Evolutionary conservation across 1,140 invertebrate genomes (phyloP).

Genomic region (Trichomalopsis sarcophagae): DNA sequence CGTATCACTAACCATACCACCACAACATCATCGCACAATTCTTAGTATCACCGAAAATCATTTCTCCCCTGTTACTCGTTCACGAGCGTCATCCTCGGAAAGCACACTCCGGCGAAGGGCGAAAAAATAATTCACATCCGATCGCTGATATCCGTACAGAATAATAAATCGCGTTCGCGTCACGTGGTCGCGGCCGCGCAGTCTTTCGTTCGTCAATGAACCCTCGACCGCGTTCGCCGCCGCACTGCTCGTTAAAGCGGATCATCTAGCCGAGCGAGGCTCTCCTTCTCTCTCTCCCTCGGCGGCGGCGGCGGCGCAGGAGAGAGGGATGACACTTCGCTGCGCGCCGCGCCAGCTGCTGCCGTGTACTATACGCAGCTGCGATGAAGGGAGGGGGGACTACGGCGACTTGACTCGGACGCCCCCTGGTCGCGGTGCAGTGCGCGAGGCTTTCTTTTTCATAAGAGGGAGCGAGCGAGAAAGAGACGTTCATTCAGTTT

Average conservation of each 20-base stretch:
- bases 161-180: neutral
- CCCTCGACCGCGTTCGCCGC: neutral
- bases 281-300: neutral
- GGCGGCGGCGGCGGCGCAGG: neutral
- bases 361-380: conserved; percentile 1
- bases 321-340: neutral
- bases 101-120: neutral
- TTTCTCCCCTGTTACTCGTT: neutral
- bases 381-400: neutral
- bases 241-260: conserved; percentile 28
- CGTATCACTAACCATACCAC: neutral
- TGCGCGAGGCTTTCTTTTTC: neutral
- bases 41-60: neutral
- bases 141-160: neutral
- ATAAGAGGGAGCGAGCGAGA: neutral
- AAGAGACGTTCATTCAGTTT: neutral
- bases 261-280: neutral
- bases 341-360: conserved; percentile 29
- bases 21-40: neutral
- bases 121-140: neutral
- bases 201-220: conserved; percentile 15
- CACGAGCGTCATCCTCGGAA: neutral
- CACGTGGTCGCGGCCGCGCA: conserved; percentile 1
- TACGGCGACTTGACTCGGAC: neutral
- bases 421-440: neutral